Conservation (phyloP, 2,113 vertebrate species). For the Cebidichthys violaceus region DNA sequence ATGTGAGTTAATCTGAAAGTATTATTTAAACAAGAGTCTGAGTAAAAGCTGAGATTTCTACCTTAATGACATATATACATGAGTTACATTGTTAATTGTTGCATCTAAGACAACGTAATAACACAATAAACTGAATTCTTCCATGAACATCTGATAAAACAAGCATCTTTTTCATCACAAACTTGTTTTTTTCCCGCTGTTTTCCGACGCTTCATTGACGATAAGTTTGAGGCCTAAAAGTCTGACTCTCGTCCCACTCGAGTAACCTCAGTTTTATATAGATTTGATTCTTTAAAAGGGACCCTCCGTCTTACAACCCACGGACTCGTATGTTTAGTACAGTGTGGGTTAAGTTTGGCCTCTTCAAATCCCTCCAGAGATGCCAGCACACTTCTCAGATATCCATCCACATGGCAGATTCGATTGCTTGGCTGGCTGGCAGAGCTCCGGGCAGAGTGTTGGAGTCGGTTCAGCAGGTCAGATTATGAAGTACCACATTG, state of each 20-base stretch:
- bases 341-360: constrained; percentile 73
- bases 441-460: constrained; percentile 56
- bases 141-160: background rate
- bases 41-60: background rate
- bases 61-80: background rate
- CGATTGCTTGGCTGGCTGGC: constrained; percentile 68
- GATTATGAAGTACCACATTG: constrained; percentile 54
- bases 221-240: background rate
- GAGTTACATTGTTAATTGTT: background rate
- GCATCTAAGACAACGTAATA: background rate
- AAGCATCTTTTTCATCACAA: background rate
- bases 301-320: constrained; percentile 30
- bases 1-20: background rate
- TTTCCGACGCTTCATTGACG: background rate
- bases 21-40: background rate
- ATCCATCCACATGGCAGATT: constrained; percentile 76
- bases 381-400: constrained; percentile 78
- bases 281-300: constrained; percentile 31
- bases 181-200: too few species aligned
- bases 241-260: background rate
- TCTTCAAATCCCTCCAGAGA: constrained; percentile 67
- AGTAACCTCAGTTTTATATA: constrained; percentile 13
- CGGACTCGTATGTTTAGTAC: constrained; percentile 59
- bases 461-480: constrained; percentile 72
- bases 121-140: background rate